Evolutionary conservation across 2,888 invertebrate species (phyloP).

Genomic region (Heliconius aoede): DNA sequence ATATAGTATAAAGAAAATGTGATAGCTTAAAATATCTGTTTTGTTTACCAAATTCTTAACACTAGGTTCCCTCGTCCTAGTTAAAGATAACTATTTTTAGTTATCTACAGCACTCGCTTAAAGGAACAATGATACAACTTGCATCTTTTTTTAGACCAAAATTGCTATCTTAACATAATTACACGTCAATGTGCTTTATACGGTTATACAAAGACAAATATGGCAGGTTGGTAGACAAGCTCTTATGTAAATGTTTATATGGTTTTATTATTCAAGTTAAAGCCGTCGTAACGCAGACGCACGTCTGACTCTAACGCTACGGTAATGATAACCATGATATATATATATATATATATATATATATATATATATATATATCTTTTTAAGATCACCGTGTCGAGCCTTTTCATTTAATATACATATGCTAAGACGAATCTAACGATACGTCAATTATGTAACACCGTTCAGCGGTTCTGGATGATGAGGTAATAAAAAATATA

Average conservation of each 20-base stretch:
- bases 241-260: conserved; percentile 6
- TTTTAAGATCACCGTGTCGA: too few species aligned
- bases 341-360: too few species aligned
- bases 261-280: background rate
- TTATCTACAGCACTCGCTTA: background rate
- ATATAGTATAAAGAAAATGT: too few species aligned
- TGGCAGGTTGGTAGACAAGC: background rate
- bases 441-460: too few species aligned
- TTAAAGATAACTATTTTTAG: background rate
- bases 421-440: too few species aligned
- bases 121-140: background rate
- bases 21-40: too few species aligned
- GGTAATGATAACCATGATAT: too few species aligned
- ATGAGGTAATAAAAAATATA: too few species aligned
- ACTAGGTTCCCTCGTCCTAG: background rate
- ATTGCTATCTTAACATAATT: conserved; percentile 5
- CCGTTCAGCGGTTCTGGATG: too few species aligned
- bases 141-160: background rate
- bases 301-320: background rate
- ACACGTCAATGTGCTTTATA: conserved; percentile 8
- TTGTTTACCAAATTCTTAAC: too few species aligned
- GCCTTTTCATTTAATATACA: too few species aligned
- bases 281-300: background rate
- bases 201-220: background rate
- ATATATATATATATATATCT: too few species aligned